A percentile compares a stretch with the other conserved stretches of the same genome.
These are phyloP conservation scores for Eurytoma adleriae DNA, from an alignment of 2,888 invertebrate species.

Conservation along the genomic window DNA sequence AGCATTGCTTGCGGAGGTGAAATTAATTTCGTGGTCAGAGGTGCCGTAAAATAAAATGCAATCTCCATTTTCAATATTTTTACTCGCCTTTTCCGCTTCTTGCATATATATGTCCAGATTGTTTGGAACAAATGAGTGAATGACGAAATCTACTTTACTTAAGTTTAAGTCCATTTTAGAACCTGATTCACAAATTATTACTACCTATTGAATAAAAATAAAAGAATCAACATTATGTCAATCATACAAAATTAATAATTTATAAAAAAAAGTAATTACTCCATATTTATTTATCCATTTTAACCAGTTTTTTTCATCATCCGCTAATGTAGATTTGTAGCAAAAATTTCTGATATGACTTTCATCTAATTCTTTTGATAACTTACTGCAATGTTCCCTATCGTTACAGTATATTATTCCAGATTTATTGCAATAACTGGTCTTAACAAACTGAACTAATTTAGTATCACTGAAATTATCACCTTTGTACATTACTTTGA, in stretches of 20 bases:
- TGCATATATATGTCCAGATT: slow-evolving; percentile 31
- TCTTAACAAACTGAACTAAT: slow-evolving; percentile 31
- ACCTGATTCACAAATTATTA: slow-evolving; percentile 37
- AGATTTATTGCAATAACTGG: neutral
- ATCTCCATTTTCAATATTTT: neutral
- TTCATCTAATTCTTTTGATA: neutral
- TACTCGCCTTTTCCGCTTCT: slow-evolving; percentile 10
- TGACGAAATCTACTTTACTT: slow-evolving; percentile 22
- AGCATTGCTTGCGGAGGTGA: neutral
- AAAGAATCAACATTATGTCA: neutral
- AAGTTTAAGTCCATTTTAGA: slow-evolving; percentile 7
- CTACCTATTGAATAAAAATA: slow-evolving; percentile 20
- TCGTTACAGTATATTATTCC: slow-evolving; percentile 38
- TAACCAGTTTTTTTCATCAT: slow-evolving; percentile 11
- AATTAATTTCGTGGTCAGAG: neutral
- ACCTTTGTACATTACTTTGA: slow-evolving; percentile 37
- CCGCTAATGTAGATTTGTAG: neutral
- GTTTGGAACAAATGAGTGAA: slow-evolving; percentile 20
- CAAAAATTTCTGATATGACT: neutral
- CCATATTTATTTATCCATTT: neutral
- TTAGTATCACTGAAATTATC: neutral
- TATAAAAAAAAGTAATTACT: slow-evolving; percentile 3
- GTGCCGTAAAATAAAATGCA: slow-evolving; percentile 36
- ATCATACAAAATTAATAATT: neutral
- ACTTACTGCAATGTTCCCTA: neutral